Evolutionary conservation across 2,797 vertebrate genomes (phyloP).

Genomic region (Hippoglossus hippoglossus): DNA sequence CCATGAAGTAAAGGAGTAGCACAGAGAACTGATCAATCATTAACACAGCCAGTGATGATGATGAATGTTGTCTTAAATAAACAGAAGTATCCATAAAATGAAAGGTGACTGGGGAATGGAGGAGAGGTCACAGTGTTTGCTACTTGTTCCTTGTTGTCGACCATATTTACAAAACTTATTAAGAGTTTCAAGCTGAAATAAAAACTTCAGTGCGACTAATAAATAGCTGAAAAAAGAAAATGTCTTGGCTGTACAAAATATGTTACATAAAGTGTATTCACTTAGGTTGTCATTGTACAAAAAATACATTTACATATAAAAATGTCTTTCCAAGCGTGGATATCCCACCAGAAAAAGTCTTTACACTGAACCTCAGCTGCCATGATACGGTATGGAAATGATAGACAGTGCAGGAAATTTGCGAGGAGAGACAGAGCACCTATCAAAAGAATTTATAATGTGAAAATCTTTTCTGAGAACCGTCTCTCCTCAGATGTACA

Average conservation of each 20-base stretch:
- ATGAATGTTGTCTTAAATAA: slow-evolving; percentile 23
- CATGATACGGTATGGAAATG: slow-evolving; percentile 35
- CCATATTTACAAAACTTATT: slow-evolving; percentile 9
- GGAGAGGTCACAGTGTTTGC: slow-evolving; percentile 18
- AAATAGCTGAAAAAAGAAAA: slow-evolving; percentile 65
- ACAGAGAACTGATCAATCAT: slow-evolving; percentile 19
- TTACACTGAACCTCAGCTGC: slow-evolving; percentile 60
- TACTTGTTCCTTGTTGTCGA: slow-evolving; percentile 29
- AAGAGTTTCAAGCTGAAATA: slow-evolving; percentile 12
- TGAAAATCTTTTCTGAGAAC: slow-evolving; percentile 12
- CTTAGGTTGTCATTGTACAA: slow-evolving; percentile 56
- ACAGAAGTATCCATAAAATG: slow-evolving; percentile 30
- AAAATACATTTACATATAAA: slow-evolving; percentile 48
- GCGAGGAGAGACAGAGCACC: slow-evolving; percentile 8
- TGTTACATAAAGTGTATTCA: slow-evolving; percentile 61
- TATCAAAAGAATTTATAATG: slow-evolving; percentile 48
- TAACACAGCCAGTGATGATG: slow-evolving; percentile 7
- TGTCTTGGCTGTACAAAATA: slow-evolving; percentile 62
- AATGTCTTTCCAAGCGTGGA: slow-evolving; percentile 9
- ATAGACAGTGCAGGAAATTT: slow-evolving; percentile 29
- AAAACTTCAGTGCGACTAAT: slow-evolving; percentile 64
- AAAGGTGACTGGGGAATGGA: slow-evolving; percentile 31
- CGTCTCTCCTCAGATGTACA: slow-evolving; percentile 7
- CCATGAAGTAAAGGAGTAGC: slow-evolving; percentile 8
- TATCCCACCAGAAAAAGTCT: slow-evolving; percentile 9